Percentiles rank a stretch among this genome's conserved stretches.
Evolutionary conservation across 1,140 invertebrate species (phyloP).

Genomic region (Brachionus plicatilis): DNA sequence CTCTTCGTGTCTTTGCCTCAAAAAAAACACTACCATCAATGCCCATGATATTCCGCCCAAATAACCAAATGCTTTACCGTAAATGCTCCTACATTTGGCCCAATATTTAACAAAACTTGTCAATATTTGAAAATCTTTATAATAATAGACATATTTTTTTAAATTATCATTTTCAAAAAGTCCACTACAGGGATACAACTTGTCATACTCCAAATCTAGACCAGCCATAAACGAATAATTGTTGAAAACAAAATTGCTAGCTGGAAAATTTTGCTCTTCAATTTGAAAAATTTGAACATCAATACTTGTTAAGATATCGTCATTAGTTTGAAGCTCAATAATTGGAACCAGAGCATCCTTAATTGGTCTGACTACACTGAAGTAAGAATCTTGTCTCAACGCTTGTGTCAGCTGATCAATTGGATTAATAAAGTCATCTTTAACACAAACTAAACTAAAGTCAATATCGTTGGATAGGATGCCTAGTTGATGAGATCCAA

Average conservation of each 20-base stretch:
- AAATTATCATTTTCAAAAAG: conserved; percentile 36
- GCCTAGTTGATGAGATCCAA: conserved; percentile 7
- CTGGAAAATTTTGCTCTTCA: not conserved
- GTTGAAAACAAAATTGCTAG: not conserved
- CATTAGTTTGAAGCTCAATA: not conserved
- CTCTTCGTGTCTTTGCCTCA: not conserved
- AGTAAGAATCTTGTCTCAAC: not conserved
- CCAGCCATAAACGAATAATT: not conserved
- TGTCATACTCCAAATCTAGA: not conserved
- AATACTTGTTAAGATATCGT: not conserved
- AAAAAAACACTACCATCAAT: conserved; percentile 4
- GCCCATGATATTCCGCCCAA: conserved; percentile 33
- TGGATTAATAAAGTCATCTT: not conserved
- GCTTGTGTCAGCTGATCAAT: not conserved
- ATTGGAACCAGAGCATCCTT: conserved; percentile 28
- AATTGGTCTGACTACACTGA: not conserved
- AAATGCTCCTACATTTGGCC: not conserved
- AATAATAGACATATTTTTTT: conserved; percentile 17
- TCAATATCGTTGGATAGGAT: conserved; percentile 12
- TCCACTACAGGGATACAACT: not conserved
- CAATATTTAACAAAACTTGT: conserved; percentile 13
- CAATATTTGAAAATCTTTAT: conserved; percentile 36
- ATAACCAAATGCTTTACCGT: conserved; percentile 26
- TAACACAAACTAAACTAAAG: not conserved
- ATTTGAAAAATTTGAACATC: conserved; percentile 27